A percentile compares a stretch with the other conserved stretches of the same genome.
Conservation (phyloP, 2,113 vertebrate species). For the Smithornis capensis region DNA sequence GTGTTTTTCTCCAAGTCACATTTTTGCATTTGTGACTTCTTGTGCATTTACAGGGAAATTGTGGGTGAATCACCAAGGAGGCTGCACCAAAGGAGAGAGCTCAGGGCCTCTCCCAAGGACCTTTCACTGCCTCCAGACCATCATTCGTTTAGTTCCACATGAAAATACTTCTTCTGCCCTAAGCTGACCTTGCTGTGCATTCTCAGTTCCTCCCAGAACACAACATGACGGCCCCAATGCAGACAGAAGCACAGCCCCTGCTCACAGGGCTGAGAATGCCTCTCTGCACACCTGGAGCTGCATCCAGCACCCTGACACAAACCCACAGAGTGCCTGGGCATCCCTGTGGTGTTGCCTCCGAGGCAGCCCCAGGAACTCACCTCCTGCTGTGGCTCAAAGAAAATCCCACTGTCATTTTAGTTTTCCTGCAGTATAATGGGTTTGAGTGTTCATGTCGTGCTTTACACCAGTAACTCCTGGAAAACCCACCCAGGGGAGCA, state of each 20-base stretch:
- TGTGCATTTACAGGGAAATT: background rate
- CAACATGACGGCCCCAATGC: fast-evolving
- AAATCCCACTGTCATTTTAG: background rate
- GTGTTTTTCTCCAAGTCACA: background rate
- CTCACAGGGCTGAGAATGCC: background rate
- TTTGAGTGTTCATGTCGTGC: fast-evolving
- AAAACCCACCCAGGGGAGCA: background rate
- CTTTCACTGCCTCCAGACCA: background rate
- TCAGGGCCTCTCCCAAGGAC: background rate
- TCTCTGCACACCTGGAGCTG: background rate
- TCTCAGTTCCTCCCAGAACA: background rate
- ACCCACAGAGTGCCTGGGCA: fast-evolving
- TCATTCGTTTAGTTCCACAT: fast-evolving
- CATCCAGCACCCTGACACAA: fast-evolving
- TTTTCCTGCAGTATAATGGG: background rate
- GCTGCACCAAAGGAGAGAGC: background rate
- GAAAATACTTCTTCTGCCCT: background rate
- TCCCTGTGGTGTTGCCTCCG: fast-evolving
- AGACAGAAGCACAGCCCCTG: background rate
- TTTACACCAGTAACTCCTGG: background rate
- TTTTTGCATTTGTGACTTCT: background rate
- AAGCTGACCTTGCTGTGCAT: background rate
- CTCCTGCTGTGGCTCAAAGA: background rate
- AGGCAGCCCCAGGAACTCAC: background rate
- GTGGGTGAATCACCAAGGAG: background rate